Base-by-base conservation (phyloP, 2,113 vertebrate genomes). In the Myotis lucifugus region DNA sequence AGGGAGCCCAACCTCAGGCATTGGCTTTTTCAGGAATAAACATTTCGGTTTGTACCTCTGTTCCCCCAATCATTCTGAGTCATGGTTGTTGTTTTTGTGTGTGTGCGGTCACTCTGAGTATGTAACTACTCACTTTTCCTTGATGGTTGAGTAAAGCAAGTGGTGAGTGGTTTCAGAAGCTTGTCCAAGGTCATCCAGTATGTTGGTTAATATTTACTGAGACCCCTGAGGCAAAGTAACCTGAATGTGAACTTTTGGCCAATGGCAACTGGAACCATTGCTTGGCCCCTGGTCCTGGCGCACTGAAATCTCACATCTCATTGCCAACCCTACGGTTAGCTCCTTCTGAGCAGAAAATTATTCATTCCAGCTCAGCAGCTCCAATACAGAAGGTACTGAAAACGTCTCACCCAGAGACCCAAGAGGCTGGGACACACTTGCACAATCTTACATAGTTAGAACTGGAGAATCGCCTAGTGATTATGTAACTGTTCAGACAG, bases 191-290 rank as follows among this genome's bases (percentile, higher is more conserved):
- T 93, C 88, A 86, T 37, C 78, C 10, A 46, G 61, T 37, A 37
- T 56, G 48, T 50, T 95, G 48, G 85, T 95, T 97, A 95, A 95
- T 90, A 85, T 97, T 95, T 85, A 86, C 85, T 29, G 48, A 88
- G 85, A 83, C 56, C 72, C 81, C n/a, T 46, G 78, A 83, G 90
- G 94, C 94, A 92, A 66, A 94, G 29, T 66, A 81, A 88, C 73
- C 61, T 88, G 67, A 90, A 85, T 46, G 56, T 77, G 52, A 88
- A 79, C 34, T 94, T 88, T 10, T 2, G 61, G 92, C 61, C 59
- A 48, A 11, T 32, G 84, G 46, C 70, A 82, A 67, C 42, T 81
- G 37, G 23, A 90, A 64, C 73, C 15, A 19, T 66, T 6, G 12
- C 67, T 93, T 85, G 76, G 66, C 59, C 76, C 18, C 8, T 21